phyloP scores from a whole-genome alignment of 1,140 invertebrate species.

The Saccostrea echinata region DNA sequence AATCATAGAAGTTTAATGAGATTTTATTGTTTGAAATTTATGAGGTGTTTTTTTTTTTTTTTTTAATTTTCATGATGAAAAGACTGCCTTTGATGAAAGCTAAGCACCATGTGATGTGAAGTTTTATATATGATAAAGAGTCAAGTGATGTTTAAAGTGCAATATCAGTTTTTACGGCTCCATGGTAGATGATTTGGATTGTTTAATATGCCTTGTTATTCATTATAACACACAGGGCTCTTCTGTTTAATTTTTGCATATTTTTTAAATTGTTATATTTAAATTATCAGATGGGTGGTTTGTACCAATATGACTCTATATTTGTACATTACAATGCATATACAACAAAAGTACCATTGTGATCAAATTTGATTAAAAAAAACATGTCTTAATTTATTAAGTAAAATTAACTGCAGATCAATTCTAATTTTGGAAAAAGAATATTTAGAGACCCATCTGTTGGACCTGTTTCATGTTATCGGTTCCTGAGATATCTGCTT shows the following conservation, averaged over 20 bases:
- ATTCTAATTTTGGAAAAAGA: no score
- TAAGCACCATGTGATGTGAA: not conserved
- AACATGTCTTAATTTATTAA: not conserved
- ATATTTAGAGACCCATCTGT: not conserved
- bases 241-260: not conserved
- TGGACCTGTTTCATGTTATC: not conserved
- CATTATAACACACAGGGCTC: not conserved
- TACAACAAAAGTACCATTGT: not conserved
- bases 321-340: not conserved
- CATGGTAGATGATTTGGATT: not conserved
- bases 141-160: conserved; percentile 15
- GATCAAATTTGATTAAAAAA: not conserved
- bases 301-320: not conserved
- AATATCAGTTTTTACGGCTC: not conserved
- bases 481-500: not conserved
- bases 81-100: not conserved
- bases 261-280: not conserved
- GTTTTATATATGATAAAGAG: not conserved
- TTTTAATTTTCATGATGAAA: not conserved
- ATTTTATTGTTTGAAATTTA: not conserved
- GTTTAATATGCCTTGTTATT: not conserved
- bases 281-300: not conserved
- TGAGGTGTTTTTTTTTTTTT: no score
- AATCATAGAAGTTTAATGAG: not conserved
- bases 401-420: not conserved